phyloP scores from a whole-genome alignment of 2,113 vertebrate genomes.

The Alligator mississippiensis region DNA sequence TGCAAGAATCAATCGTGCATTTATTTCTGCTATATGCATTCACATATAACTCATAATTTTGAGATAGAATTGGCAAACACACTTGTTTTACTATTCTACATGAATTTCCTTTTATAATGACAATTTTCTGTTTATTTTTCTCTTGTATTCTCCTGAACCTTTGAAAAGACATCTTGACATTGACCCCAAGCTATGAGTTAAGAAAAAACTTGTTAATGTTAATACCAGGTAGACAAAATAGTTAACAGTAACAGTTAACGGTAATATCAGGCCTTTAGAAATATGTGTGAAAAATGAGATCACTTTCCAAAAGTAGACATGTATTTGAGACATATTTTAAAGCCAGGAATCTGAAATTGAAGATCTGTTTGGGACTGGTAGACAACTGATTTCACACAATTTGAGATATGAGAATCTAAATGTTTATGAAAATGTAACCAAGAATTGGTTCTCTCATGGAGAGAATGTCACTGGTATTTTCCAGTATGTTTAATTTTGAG shows the following conservation, averaged over 20 bases:
- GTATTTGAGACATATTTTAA: background rate
- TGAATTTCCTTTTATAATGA: background rate
- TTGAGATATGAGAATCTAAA: slow-evolving; percentile 50
- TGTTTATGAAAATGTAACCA: slow-evolving; percentile 70
- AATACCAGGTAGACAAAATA: slow-evolving; percentile 52
- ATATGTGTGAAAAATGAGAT: background rate
- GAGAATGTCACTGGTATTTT: slow-evolving; percentile 36
- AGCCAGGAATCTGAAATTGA: slow-evolving; percentile 51
- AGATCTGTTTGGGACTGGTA: slow-evolving; percentile 42
- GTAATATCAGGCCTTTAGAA: slow-evolving; percentile 54
- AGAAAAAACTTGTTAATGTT: slow-evolving; percentile 59
- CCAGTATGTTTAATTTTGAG: slow-evolving; percentile 35
- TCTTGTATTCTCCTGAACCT: slow-evolving; percentile 28
- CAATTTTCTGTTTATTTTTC: slow-evolving; percentile 37
- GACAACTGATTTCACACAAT: slow-evolving; percentile 66
- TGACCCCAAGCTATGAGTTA: slow-evolving; percentile 62
- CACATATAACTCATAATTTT: background rate
- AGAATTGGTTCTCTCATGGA: slow-evolving; percentile 39
- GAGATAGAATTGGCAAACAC: background rate
- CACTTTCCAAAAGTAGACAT: slow-evolving; percentile 16
- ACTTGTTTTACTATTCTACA: background rate
- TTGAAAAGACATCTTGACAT: slow-evolving; percentile 64
- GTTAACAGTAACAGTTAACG: slow-evolving; percentile 66
- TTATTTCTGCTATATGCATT: background rate
- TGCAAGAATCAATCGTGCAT: background rate